Evolutionary conservation across 2,797 vertebrate genomes (phyloP), one percentile per base, ranked within the genome.

Genomic region (Uromys caudimaculatus): DNA sequence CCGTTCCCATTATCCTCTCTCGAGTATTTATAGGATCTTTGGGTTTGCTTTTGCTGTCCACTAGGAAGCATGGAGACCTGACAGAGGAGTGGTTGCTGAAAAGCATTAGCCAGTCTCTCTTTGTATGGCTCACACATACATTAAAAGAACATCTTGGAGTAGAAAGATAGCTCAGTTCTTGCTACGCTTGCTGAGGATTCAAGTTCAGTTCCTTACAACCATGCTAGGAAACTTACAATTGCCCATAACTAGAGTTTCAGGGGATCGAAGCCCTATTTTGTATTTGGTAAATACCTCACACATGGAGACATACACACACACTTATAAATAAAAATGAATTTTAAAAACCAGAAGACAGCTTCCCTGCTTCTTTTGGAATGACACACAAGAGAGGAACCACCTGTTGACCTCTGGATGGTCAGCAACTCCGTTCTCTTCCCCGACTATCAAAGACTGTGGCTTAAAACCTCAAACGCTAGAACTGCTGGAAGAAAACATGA

Each of bases 311-410:
- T 23, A 27, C 2, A 44, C n/a, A 58, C 5, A 50, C 6, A 9
- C 11, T 47, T 84, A 67, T 35, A 64, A 47, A 64, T 84, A n/a
- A n/a, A 41, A 73, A 19, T 56, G 27, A 41, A 41, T 54, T 23
- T 54, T 87, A 73, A 69, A 35, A 35, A 96, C 60, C 16, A n/a
- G 88, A 94, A 90, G 54, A 81, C 89, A 84, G 88, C 97, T 97
- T 97, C 52, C 93, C 56, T 95, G 1, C 12, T 6, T 97, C 56
- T 78, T 93, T 93, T 89, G 87, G 91, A 78, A 41, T 92, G 62
- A 96, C 98, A 93, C 32, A 11, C 71, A 82, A 71, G 44, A 97
- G 78, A 81, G 96, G 97, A 94, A 58, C 89, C 97, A 16, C 82
- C 87, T 54, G 0, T 0, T 97, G 93, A 96, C 95, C 97, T 97